Evolutionary conservation across 2,888 invertebrate genomes (phyloP), one percentile per base, ranked within the genome.

Genomic region (Dyspetes luteomarginatus): DNA sequence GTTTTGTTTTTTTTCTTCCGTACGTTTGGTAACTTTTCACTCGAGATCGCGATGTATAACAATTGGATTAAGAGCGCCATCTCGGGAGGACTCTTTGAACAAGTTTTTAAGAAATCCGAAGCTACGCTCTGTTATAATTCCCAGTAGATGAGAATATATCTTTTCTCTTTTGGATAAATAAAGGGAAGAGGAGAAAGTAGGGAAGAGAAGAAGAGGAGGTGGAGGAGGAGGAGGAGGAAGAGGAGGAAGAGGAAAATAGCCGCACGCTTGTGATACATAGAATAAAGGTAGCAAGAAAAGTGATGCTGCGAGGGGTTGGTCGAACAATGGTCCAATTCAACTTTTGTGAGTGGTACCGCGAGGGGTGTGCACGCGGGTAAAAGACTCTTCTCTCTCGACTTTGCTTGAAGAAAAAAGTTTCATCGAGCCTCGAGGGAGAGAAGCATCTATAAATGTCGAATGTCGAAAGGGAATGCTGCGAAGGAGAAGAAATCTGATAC

Each of bases 271-370:
- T n/a, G n/a, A 43, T 58, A 22, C 15, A 12, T 15, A 55, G 60
- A 48, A 72, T 72, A 60, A 72, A 24, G 41, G 30, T n/a, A 4
- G 26, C 9, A 26, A 28, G 15, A 15, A n/a, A 15, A n/a, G 64
- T 55, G 64, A 72, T 62, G 43, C 26, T 43, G 55, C 43, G 17
- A 19, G 5, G 72, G 24, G 64, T 52, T 55, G 15, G 64, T 45
- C 73, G 73, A 73, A 73, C 73, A 78, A 78, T 72, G 58, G 67
- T 78, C 71, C 71, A 72, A 78, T 78, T 78, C 72, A 72, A 78
- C 78, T 72, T 78, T 52, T 64, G 64, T 26, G 55, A 64, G 78
- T 58, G 52, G 30, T 28, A 64, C 3, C 48, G 15, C 58, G 71
- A 45, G 60, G 50, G 50, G 24, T 36, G 55, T 50, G 22, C n/a